Evolutionary conservation across 2,113 vertebrate species (phyloP), one percentile per base, ranked within the genome.

Genomic region (Sterrhoptilus dennistouni): DNA sequence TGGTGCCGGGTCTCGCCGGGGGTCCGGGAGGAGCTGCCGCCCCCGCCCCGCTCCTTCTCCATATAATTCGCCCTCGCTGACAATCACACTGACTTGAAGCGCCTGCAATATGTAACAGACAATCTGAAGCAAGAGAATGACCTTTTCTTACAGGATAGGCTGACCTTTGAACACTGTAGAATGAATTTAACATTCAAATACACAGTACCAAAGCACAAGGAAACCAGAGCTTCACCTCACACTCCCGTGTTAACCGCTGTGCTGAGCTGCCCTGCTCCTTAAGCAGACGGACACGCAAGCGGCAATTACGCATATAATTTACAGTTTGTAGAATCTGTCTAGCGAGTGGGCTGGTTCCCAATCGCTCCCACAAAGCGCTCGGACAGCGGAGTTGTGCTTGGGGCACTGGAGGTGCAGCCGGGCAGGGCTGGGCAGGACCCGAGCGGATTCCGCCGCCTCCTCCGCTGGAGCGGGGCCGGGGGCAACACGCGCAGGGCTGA

Each of bases 91-190:
- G 65, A 40, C 56, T 50, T 52, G 85, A 59, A 88, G 49, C 40
- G 61, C 75, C 75, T 79, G 88, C 82, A 93, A 78, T 61, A 61
- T 86, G 83, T 65, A 82, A 36, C 36, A 35, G 70, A 47, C 64
- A 35, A 47, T 57, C 74, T 72, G 72, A 90, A 78, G 59, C 27
- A 50, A 70, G 31, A 56, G 36, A 35, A 56, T 47, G 65, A 72
- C 89, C 84, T 94, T 93, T 96, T 79, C 50, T 63, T 52, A 71
- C 63, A 29, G 72, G 59, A 33, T 42, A 38, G 8, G 40, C 77
- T 95, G 93, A 89, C 87, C 94, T 97, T 94, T 72, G 63, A 88
- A 59, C 57, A 24, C 2, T 11, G 74, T 44, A 47, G 78, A 33
- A 75, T 44, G 87, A 54, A 92, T 63, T 50, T 42, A 86, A 69